Percentiles rank a stretch among this genome's conserved stretches.
phyloP scores from a whole-genome alignment of 1,140 invertebrate genomes.

The Eciton burchellii region DNA sequence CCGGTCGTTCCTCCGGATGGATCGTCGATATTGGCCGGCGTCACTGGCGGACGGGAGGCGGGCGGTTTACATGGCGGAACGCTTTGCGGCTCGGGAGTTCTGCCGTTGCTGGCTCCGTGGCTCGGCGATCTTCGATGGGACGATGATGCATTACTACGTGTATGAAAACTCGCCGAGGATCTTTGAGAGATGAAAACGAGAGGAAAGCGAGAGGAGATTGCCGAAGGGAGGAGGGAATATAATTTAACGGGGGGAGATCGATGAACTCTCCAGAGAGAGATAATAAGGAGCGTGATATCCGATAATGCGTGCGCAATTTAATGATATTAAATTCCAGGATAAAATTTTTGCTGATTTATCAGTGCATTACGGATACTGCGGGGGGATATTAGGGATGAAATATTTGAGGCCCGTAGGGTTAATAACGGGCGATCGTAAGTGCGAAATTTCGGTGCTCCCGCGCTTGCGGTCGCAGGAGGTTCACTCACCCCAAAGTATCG shows the following conservation, averaged over 20 bases:
- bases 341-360: neutral
- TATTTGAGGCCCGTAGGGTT: slow-evolving; percentile 5
- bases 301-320: neutral
- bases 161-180: neutral
- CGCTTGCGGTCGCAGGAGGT: neutral
- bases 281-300: neutral
- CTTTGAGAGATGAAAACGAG: neutral
- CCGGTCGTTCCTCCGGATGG: slow-evolving; percentile 64
- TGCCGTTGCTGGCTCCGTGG: slow-evolving; percentile 78
- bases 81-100: slow-evolving; percentile 75
- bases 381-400: neutral
- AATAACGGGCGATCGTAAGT: slow-evolving; percentile 26
- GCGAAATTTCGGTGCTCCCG: slow-evolving; percentile 12
- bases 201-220: too few species aligned
- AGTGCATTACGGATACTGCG: neutral
- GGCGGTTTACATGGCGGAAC: slow-evolving; percentile 81
- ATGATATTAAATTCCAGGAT: neutral
- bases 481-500: slow-evolving; percentile 83
- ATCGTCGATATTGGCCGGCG: slow-evolving; percentile 77
- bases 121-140: slow-evolving; percentile 77
- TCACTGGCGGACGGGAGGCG: slow-evolving; percentile 78
- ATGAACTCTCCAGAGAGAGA: too few species aligned
- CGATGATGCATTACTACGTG: neutral
- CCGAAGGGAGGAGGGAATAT: neutral
- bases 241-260: too few species aligned